Percentiles rank a stretch among this genome's conserved stretches.
These are phyloP conservation scores for Romanogobio albipinnatus DNA, from an alignment of 2,113 vertebrate species.

Conservation along the genomic window DNA sequence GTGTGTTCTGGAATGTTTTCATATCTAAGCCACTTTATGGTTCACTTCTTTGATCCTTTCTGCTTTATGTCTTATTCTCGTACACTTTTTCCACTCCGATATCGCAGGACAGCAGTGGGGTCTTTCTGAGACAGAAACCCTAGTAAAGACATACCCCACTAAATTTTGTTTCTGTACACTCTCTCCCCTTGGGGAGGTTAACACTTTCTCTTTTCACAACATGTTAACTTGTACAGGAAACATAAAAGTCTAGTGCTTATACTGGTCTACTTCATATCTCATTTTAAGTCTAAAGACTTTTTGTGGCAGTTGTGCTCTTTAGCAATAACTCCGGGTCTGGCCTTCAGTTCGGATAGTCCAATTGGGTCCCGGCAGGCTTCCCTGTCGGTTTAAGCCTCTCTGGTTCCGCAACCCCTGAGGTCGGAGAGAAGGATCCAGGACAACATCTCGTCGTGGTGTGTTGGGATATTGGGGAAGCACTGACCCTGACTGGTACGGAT, in stretches of 20 bases:
- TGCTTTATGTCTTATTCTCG: conserved; percentile 30
- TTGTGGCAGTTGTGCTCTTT: conserved; percentile 49
- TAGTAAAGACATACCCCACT: neutral
- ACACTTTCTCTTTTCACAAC: neutral
- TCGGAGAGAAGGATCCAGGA: conserved; percentile 60
- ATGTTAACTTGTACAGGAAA: conserved; percentile 16
- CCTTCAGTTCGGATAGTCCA: conserved; percentile 80
- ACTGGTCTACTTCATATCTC: neutral
- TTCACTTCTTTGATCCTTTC: conserved; percentile 56
- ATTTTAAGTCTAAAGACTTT: conserved; percentile 22
- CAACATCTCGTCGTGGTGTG: conserved; percentile 70
- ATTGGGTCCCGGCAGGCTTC: conserved; percentile 74
- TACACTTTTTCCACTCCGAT: conserved; percentile 16
- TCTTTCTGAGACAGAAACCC: conserved; percentile 32
- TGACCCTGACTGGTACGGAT: conserved; percentile 55
- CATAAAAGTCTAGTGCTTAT: conserved; percentile 30
- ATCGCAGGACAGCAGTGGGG: conserved; percentile 40
- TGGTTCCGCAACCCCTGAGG: conserved; percentile 61
- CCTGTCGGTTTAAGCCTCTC: conserved; percentile 61
- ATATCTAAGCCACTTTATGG: conserved; percentile 65
- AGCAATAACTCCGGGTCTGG: conserved; percentile 82
- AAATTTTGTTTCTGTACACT: neutral
- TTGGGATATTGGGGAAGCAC: conserved; percentile 71
- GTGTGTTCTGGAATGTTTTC: conserved; percentile 66
- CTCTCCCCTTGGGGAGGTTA: conserved; percentile 6